These are phyloP conservation scores for Tinamus major DNA, from an alignment of 2,797 vertebrate genomes.

Conservation along the genomic window DNA sequence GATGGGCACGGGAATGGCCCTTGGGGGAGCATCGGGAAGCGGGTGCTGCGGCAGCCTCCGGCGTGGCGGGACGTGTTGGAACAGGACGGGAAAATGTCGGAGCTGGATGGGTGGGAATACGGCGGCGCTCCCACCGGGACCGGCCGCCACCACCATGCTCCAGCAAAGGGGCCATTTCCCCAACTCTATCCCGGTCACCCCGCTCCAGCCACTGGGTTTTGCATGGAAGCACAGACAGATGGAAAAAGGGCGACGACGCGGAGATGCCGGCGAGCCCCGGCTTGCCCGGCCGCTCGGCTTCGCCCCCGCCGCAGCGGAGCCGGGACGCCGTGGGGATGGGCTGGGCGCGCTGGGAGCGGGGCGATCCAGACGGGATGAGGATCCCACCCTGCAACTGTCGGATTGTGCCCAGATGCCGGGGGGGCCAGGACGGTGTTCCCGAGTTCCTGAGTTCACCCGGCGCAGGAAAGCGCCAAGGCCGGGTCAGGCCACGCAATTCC, in stretches of 20 bases:
- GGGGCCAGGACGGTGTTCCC: too few species aligned
- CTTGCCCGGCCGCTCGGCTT: background rate
- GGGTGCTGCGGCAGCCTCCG: accelerated
- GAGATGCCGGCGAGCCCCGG: background rate
- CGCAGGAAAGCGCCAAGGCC: constrained; percentile 14
- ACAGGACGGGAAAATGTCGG: background rate
- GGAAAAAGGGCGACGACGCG: accelerated
- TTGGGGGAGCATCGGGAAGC: accelerated
- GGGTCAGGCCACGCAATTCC: constrained; percentile 15
- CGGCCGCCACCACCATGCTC: too few species aligned
- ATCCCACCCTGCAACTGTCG: too few species aligned
- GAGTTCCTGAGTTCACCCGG: accelerated
- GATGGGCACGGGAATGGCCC: accelerated
- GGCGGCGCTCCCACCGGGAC: too few species aligned
- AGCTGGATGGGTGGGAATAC: background rate
- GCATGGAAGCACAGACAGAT: background rate
- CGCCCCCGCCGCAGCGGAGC: background rate
- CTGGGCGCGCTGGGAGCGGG: background rate
- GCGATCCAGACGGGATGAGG: too few species aligned
- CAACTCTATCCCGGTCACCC: too few species aligned
- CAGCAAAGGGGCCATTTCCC: background rate
- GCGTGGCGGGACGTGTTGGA: accelerated
- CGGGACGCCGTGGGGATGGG: background rate
- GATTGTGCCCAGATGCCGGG: too few species aligned
- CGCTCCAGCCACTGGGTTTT: accelerated